A percentile compares a stretch with the other conserved stretches of the same genome.
These are phyloP conservation scores for Cynocephalus volans DNA, from an alignment of 2,113 vertebrate species.

Conservation along the genomic window DNA sequence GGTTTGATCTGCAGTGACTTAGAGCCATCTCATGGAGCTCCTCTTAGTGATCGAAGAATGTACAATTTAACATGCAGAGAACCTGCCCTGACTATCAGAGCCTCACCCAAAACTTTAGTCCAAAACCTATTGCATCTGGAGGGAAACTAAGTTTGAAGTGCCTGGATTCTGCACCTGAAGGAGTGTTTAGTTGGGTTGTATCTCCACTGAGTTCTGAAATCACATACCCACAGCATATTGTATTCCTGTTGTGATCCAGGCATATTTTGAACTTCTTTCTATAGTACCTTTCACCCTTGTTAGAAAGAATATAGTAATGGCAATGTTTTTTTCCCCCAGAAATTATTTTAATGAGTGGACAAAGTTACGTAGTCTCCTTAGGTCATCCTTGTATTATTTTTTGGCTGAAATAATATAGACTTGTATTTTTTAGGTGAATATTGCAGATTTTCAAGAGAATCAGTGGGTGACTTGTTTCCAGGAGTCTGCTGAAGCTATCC, in stretches of 20 bases:
- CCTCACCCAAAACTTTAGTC: neutral
- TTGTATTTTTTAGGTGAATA: slow-evolving; percentile 92
- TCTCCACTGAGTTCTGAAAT: neutral
- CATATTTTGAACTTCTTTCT: slow-evolving; percentile 21
- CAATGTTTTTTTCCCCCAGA: neutral
- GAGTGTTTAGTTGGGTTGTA: neutral
- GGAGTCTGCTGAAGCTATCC: slow-evolving; percentile 95
- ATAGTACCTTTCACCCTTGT: neutral
- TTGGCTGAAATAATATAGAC: slow-evolving; percentile 48
- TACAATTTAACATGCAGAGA: neutral
- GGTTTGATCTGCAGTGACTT: neutral
- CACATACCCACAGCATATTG: neutral
- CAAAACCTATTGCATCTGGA: neutral
- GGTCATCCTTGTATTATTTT: slow-evolving; percentile 58
- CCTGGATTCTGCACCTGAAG: neutral
- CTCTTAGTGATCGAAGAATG: neutral
- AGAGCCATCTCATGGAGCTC: neutral
- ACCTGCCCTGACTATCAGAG: too few relatives aligned
- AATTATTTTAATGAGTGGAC: slow-evolving; percentile 1
- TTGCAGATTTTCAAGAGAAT: slow-evolving; percentile 96
- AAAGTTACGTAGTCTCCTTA: neutral
- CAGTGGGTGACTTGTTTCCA: slow-evolving; percentile 99
- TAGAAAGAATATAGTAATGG: neutral
- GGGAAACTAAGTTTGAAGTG: neutral
- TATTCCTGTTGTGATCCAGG: neutral